Evolutionary conservation across 2,888 invertebrate genomes (phyloP).

Genomic region (Neocrepidodera transversa): DNA sequence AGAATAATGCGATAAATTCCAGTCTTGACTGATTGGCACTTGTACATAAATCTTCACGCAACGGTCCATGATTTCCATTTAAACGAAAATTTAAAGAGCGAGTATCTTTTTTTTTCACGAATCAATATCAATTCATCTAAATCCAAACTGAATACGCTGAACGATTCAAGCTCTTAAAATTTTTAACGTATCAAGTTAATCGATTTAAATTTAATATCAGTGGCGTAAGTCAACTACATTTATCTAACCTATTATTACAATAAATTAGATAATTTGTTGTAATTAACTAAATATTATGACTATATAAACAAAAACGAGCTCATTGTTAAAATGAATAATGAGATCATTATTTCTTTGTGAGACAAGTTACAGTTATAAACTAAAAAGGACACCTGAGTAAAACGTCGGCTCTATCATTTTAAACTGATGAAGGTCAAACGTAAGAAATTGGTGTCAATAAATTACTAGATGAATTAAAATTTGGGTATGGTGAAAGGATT

Average conservation of each 20-base stretch:
- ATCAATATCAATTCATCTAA: constrained; percentile 10
- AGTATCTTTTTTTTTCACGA: constrained; percentile 4
- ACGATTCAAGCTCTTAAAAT: constrained; percentile 2
- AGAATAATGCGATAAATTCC: no score
- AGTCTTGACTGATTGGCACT: background rate
- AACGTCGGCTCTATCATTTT: no score
- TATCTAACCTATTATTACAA: no score
- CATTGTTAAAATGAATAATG: no score
- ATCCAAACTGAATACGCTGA: background rate
- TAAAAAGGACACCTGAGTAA: no score
- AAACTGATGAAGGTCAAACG: constrained; percentile 4
- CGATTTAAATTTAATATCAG: constrained; percentile 8
- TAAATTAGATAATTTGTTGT: no score
- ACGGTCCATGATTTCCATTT: background rate
- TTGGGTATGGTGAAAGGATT: background rate
- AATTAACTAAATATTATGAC: no score
- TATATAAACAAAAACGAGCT: no score
- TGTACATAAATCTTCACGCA: background rate
- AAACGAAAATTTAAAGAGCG: background rate
- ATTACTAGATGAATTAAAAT: background rate
- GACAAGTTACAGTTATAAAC: no score
- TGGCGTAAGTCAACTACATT: background rate
- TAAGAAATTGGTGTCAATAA: constrained; percentile 9
- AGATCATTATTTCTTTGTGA: no score
- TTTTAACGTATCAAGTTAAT: constrained; percentile 10